These are phyloP conservation scores for Cylloceria caligata DNA, from an alignment of 2,888 invertebrate species.

Conservation along the genomic window DNA sequence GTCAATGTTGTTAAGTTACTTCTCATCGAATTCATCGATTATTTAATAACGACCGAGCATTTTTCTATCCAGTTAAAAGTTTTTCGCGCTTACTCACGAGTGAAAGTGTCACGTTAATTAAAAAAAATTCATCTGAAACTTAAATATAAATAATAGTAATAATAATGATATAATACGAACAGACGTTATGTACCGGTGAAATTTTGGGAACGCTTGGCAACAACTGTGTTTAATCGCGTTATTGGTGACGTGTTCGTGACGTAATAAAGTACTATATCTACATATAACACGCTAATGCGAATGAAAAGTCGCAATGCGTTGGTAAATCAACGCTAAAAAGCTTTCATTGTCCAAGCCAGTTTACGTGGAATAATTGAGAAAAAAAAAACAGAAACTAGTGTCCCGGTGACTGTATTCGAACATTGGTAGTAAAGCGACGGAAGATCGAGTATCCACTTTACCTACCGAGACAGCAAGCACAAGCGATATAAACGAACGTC, in stretches of 20 bases:
- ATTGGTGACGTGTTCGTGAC: constrained; percentile 38
- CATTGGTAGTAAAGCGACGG: constrained; percentile 33
- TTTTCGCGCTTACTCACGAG: constrained; percentile 11
- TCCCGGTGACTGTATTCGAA: neutral
- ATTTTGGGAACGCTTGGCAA: neutral
- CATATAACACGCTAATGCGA: no score
- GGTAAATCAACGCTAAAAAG: neutral
- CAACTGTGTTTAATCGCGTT: constrained; percentile 24
- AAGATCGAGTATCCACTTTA: constrained; percentile 15
- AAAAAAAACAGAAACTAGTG: no score
- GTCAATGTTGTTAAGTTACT: constrained; percentile 11
- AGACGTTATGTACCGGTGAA: constrained; percentile 3
- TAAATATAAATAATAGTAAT: neutral
- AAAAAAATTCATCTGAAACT: neutral
- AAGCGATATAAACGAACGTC: neutral
- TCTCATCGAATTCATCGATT: constrained; percentile 23
- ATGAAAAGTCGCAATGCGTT: no score
- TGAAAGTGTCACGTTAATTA: constrained; percentile 35
- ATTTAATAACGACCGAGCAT: neutral
- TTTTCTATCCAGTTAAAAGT: neutral
- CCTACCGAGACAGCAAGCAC: neutral
- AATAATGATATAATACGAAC: neutral
- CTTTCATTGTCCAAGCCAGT: constrained; percentile 21
- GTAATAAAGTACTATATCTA: neutral
- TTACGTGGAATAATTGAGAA: constrained; percentile 64